A percentile compares a stretch with the other conserved stretches of the same genome.
Evolutionary conservation across 2,113 vertebrate genomes (phyloP).

Genomic region (Sinocyclocheilus grahami): DNA sequence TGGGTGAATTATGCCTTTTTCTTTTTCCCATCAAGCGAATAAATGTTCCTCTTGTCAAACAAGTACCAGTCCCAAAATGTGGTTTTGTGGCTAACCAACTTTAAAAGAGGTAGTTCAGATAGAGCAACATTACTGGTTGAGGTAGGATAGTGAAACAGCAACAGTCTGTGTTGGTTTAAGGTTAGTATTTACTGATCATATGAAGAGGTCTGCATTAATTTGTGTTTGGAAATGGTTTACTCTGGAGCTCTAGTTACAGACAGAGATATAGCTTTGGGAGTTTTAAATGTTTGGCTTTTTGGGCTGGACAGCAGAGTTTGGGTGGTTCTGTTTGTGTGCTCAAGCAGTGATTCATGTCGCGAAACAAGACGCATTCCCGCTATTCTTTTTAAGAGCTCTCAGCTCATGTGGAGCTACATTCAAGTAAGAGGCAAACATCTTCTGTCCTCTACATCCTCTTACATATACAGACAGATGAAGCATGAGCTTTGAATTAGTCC

Average conservation of each 20-base stretch:
- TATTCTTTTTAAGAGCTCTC: background rate
- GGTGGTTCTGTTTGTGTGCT: constrained; percentile 29
- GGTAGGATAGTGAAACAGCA: background rate
- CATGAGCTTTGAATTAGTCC: constrained; percentile 31
- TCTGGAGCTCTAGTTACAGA: background rate
- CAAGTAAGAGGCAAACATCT: background rate
- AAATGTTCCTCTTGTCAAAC: constrained; percentile 3
- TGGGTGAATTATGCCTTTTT: background rate
- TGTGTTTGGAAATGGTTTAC: background rate
- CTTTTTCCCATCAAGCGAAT: background rate
- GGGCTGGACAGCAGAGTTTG: background rate
- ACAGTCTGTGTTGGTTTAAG: background rate
- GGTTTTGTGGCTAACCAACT: background rate
- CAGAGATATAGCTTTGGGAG: background rate
- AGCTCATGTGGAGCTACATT: background rate
- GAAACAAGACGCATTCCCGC: background rate
- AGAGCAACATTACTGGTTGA: background rate
- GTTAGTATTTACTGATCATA: background rate
- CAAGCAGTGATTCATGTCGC: constrained; percentile 12
- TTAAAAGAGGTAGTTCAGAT: background rate
- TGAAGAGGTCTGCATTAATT: background rate
- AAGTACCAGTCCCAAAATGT: background rate
- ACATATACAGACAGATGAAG: background rate
- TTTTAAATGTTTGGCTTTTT: constrained; percentile 4
- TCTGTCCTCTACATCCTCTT: background rate